Evolutionary conservation across 1,140 invertebrate species (phyloP).

Genomic region (Heliconius hewitsoni): DNA sequence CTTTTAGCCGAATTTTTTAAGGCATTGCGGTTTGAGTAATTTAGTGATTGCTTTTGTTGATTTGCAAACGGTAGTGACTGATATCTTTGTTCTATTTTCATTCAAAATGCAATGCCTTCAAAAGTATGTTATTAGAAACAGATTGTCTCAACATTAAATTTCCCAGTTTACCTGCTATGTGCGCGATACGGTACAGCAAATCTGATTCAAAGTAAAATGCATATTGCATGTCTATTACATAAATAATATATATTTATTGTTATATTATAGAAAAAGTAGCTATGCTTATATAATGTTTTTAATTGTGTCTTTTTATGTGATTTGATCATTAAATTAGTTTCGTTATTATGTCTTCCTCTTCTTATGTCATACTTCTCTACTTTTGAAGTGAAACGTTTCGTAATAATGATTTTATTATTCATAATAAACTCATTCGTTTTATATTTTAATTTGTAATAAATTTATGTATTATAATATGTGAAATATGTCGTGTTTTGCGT

Average conservation of each 20-base stretch:
- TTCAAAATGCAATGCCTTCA: background rate
- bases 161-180: too few relatives aligned
- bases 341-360: conserved; percentile 9
- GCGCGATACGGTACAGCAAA: too few relatives aligned
- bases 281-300: background rate
- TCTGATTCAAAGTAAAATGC: too few relatives aligned
- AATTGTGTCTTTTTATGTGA: conserved; percentile 3
- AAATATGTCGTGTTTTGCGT: background rate
- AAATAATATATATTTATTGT: too few relatives aligned
- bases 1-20: too few relatives aligned
- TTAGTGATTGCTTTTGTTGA: too few relatives aligned
- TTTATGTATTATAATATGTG: background rate
- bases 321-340: background rate
- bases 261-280: background rate
- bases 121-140: too few relatives aligned
- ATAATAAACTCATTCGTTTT: background rate
- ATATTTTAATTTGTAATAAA: background rate
- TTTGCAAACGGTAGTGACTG: background rate
- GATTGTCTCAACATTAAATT: too few relatives aligned
- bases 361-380: background rate
- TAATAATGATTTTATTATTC: conserved; percentile 14
- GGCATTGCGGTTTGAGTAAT: too few relatives aligned
- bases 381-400: background rate
- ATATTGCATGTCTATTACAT: too few relatives aligned
- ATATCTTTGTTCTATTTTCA: background rate